Percentiles rank a stretch among this genome's conserved stretches.
phyloP scores from a whole-genome alignment of 2,888 invertebrate genomes.

The Chrysina gloriosa region DNA sequence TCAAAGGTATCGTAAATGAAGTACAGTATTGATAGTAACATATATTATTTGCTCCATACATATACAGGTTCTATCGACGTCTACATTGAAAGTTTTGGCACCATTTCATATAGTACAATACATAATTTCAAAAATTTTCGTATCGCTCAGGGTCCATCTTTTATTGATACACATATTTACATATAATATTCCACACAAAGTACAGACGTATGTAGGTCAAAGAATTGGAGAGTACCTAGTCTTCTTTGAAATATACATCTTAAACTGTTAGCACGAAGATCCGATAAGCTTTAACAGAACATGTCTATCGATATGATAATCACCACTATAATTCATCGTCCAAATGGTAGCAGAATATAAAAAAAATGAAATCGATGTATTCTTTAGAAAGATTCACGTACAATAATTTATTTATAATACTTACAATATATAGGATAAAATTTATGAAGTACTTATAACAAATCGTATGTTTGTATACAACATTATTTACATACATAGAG shows the following conservation, averaged over 20 bases:
- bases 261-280: no score
- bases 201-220: no score
- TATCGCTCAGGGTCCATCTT: neutral
- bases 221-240: no score
- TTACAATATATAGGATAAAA: constrained; percentile 2
- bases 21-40: constrained; percentile 28
- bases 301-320: neutral
- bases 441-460: constrained; percentile 2
- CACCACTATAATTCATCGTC: neutral
- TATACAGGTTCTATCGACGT: constrained; percentile 22
- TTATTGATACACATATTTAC: constrained; percentile 16
- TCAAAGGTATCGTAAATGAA: constrained; percentile 5
- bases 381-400: neutral
- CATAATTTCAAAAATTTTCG: constrained; percentile 12
- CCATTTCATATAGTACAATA: constrained; percentile 24
- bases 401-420: neutral
- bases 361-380: no score
- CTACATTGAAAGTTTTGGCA: constrained; percentile 34
- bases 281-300: no score
- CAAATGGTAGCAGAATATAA: no score
- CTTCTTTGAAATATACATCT: neutral
- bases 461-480: constrained; percentile 23
- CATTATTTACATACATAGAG: constrained; percentile 13
- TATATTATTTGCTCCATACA: constrained; percentile 27
- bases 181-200: neutral